Base-by-base conservation (phyloP, 2,113 vertebrate genomes). In the Xiphorhynchus elegans region DNA sequence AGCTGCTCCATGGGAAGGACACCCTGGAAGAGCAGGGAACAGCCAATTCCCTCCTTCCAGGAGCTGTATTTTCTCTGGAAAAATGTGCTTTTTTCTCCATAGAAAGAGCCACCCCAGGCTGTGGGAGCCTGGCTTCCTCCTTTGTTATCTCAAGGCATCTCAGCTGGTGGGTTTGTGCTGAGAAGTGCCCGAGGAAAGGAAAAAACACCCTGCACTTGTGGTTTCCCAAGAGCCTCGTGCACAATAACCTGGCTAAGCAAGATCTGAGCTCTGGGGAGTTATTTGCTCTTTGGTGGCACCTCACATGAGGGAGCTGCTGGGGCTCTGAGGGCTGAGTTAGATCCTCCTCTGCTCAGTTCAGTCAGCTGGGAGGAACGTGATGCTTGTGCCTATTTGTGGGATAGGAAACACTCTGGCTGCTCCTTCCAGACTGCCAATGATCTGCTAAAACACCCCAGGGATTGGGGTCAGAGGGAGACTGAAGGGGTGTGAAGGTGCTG, bases 41-140 rank as follows among this genome's bases (percentile, higher is more conserved):
- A 20, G 39, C 44, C 47, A 93, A 63, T 60, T 56, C 37, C 47
- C 39, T 52, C 19, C 42, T 89, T 42, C 46, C 42, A 23, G 15
- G 53, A 52, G 14, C 5, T 70, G 56, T 6, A 9, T 46, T 84
- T 53, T 11, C 46, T 72, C 29, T 75, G 62, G 35, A 39, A 62
- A 60, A 62, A 62, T 1, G 24, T 39, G 1, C 8, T 11, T 25
- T 39, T 39, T 11, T 10, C 70, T 25, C 53, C 0, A 0, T 7
- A 19, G 9, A 37, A 26, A 63, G 9, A 37, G 11, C 15, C 26
- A 3, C 44, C 2, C 19, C 24, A 6, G 46, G 15, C 37, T 15
- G 53, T 44, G 28, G 31, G 58, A 47, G 11, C 29, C 55, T 37
- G n/a, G 13, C 52, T 87, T 87, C 73, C 2, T 1, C 24, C 39